phyloP scores from a whole-genome alignment of 2,888 invertebrate genomes.

The Ligdia adustata region DNA sequence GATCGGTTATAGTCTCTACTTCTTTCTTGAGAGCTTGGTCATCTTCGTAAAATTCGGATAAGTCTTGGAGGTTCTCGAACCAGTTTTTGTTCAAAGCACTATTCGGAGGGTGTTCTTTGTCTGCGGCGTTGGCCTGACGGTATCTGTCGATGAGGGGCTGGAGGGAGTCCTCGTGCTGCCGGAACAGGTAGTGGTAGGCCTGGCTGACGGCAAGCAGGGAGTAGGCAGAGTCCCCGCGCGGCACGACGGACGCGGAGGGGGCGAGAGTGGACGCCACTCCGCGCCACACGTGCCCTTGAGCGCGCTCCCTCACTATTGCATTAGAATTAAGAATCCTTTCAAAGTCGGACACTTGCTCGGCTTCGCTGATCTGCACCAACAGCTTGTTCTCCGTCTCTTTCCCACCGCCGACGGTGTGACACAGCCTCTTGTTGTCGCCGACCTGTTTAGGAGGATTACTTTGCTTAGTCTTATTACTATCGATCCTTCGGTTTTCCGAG shows the following conservation, averaged over 20 bases:
- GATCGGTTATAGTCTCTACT: slow-evolving; percentile 68
- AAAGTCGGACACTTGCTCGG: slow-evolving; percentile 85
- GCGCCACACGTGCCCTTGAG: slow-evolving; percentile 72
- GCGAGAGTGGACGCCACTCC: slow-evolving; percentile 53
- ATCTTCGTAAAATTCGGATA: slow-evolving; percentile 80
- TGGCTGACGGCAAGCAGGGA: slow-evolving; percentile 73
- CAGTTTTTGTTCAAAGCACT: slow-evolving; percentile 64
- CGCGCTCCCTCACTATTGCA: slow-evolving; percentile 78
- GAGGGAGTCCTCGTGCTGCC: slow-evolving; percentile 76
- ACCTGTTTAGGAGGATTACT: slow-evolving; percentile 76
- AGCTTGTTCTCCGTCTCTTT: slow-evolving; percentile 80
- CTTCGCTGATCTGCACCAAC: slow-evolving; percentile 84
- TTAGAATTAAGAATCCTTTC: slow-evolving; percentile 86
- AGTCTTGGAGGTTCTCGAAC: slow-evolving; percentile 70
- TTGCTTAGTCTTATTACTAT: slow-evolving; percentile 68
- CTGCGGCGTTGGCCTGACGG: slow-evolving; percentile 53
- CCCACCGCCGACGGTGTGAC: slow-evolving; percentile 62
- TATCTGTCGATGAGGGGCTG: slow-evolving; percentile 71
- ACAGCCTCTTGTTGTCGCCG: slow-evolving; percentile 75
- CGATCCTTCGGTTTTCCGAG: slow-evolving; percentile 48
- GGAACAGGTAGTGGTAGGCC: slow-evolving; percentile 73
- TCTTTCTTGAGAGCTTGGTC: slow-evolving; percentile 65
- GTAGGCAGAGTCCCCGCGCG: slow-evolving; percentile 71
- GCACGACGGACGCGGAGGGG: slow-evolving; percentile 61
- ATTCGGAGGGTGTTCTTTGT: slow-evolving; percentile 46